Percentiles rank a stretch among this genome's conserved stretches.
Evolutionary conservation across 2,888 invertebrate genomes (phyloP).

Genomic region (Tortrix viridana): DNA sequence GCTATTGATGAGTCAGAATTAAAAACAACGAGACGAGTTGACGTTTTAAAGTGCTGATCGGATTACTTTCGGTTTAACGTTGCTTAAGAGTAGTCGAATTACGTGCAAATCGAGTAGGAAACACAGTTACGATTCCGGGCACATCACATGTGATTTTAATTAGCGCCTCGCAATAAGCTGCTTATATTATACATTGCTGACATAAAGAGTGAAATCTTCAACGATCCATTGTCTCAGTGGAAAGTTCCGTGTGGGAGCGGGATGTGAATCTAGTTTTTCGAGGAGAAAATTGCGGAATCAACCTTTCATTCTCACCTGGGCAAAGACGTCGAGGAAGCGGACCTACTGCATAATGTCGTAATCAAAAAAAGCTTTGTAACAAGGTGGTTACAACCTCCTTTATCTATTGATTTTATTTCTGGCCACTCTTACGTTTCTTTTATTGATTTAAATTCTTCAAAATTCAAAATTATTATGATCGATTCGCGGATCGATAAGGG

Average conservation of each 20-base stretch:
- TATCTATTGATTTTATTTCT: no score
- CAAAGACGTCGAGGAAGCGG: constrained; percentile 33
- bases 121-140: constrained; percentile 50
- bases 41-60: constrained; percentile 9
- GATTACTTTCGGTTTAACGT: constrained; percentile 27
- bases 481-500: no score
- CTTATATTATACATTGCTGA: constrained; percentile 53
- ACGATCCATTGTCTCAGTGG: constrained; percentile 73
- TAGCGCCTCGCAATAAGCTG: constrained; percentile 58
- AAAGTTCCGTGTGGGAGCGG: constrained; percentile 75
- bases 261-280: constrained; percentile 54
- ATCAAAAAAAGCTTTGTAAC: constrained; percentile 10
- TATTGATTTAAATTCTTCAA: no score
- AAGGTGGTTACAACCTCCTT: no score
- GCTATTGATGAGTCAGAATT: constrained; percentile 7
- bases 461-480: no score
- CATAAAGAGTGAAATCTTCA: constrained; percentile 81
- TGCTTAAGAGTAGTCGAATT: constrained; percentile 38
- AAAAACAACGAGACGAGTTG: constrained; percentile 9
- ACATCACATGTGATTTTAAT: constrained; percentile 60
- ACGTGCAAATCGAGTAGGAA: constrained; percentile 63
- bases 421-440: no score
- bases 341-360: constrained; percentile 22
- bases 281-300: constrained; percentile 70
- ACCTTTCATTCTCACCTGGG: constrained; percentile 47